These are phyloP conservation scores for Macrochelys suwanniensis DNA, from an alignment of 2,797 vertebrate species.

Conservation along the genomic window DNA sequence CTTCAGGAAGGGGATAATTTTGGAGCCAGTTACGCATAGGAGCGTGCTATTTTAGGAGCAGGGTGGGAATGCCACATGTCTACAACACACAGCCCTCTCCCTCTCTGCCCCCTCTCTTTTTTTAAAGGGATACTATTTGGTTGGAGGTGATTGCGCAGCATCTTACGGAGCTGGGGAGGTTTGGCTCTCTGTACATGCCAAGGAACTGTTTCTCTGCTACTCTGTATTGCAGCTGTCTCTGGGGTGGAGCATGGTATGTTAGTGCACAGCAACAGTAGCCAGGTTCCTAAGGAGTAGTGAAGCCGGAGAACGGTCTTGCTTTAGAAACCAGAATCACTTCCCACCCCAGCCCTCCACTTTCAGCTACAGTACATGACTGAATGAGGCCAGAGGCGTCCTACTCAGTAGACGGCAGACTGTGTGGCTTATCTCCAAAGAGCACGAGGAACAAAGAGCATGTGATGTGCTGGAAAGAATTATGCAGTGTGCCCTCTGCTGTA, in stretches of 20 bases:
- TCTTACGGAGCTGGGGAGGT: neutral
- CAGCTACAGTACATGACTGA: neutral
- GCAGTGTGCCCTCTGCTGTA: neutral
- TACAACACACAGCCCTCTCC: neutral
- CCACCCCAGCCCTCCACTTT: neutral
- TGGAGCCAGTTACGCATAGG: neutral
- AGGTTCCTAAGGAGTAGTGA: neutral
- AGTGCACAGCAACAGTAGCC: neutral
- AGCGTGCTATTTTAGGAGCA: conserved; percentile 46
- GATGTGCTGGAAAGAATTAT: neutral
- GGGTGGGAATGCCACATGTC: neutral
- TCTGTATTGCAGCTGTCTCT: neutral
- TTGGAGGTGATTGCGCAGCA: conserved; percentile 1
- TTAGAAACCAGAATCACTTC: neutral
- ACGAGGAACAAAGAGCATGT: neutral
- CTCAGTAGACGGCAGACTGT: neutral
- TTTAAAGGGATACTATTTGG: neutral
- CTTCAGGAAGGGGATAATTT: neutral
- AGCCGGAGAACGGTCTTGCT: neutral
- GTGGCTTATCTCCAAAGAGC: neutral
- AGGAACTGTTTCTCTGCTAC: neutral
- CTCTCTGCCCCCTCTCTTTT: too few relatives aligned
- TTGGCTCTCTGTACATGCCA: neutral
- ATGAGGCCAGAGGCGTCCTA: neutral
- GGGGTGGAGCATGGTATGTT: neutral